Base-by-base conservation (phyloP, 2,113 vertebrate species). In the Paedocypris sp. region DNA sequence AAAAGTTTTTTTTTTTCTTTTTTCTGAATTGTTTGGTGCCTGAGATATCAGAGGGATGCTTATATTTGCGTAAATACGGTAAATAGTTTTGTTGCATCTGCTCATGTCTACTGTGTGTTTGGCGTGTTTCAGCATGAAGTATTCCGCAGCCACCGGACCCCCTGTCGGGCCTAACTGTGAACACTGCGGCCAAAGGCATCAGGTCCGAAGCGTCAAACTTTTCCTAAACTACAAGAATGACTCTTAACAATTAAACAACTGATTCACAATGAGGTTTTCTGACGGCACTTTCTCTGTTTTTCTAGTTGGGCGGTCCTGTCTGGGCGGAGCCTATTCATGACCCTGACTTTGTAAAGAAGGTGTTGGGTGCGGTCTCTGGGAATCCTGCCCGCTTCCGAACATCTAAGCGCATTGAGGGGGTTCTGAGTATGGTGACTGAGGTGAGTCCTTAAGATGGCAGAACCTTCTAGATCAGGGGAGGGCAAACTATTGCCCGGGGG, bases 241-340 rank as follows among this genome's bases (percentile, higher is more conserved):
- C n/a, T n/a, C n/a, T n/a, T n/a, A n/a, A n/a, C n/a, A n/a, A n/a
- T n/a, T n/a, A n/a, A n/a, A n/a, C n/a, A n/a, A n/a, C n/a, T n/a
- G n/a, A n/a, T n/a, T n/a, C n/a, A n/a, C n/a, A n/a, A n/a, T n/a
- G n/a, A n/a, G n/a, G n/a, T n/a, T n/a, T n/a, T n/a, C n/a, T n/a
- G n/a, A n/a, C n/a, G n/a, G n/a, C 20, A 13, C 8, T 49, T 20
- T 39, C 11, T 33, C 38, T 13, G n/a, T 48, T 13, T 59, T 10
- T 62, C 11, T 10, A 94, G 93, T 72, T 94, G 1, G 92, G 88
- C 0, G 93, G 92, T 9, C 93, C 92, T 0, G 3, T 93, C 15
- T 94, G 93, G 93, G 91, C 88, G 0, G 93, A 90, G 65, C 78
- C 91, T 1, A 85, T 96, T 59, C 91, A 97, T 0, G 77, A 94